Conservation (phyloP, 2,888 invertebrate genomes). For the Leucophenga maculata region DNA sequence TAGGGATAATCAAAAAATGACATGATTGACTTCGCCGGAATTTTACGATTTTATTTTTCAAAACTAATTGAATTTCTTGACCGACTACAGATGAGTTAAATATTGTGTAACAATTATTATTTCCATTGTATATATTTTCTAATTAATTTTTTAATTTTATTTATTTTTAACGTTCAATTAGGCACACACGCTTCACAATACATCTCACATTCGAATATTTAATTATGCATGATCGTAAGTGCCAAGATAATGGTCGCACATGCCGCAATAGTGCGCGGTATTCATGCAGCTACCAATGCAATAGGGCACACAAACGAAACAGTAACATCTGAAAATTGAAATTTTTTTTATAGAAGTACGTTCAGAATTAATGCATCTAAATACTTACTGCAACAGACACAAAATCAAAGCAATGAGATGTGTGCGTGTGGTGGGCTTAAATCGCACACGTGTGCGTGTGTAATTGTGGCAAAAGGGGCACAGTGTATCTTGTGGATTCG, state of each 20-base stretch:
- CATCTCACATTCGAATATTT: too few relatives aligned
- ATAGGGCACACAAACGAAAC: slow-evolving; percentile 65
- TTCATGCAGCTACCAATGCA: slow-evolving; percentile 66
- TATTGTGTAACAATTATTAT: too few relatives aligned
- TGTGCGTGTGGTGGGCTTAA: slow-evolving; percentile 73
- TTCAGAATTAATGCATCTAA: background rate
- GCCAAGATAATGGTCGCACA: slow-evolving; percentile 66
- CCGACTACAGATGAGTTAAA: too few relatives aligned
- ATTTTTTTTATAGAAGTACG: background rate
- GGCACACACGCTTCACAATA: too few relatives aligned
- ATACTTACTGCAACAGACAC: slow-evolving; percentile 70
- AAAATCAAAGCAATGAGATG: slow-evolving; percentile 75
- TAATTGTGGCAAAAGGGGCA: slow-evolving; percentile 74
- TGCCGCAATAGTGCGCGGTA: slow-evolving; percentile 64
- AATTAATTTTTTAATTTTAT: too few relatives aligned
- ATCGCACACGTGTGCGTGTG: slow-evolving; percentile 71
- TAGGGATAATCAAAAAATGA: too few relatives aligned
- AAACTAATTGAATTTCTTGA: too few relatives aligned
- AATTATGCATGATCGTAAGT: slow-evolving; percentile 49
- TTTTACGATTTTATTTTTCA: too few relatives aligned
- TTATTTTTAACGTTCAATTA: too few relatives aligned
- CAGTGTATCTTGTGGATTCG: slow-evolving; percentile 69
- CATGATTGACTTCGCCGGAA: too few relatives aligned
- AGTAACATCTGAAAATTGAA: slow-evolving; percentile 55
- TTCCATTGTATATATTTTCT: too few relatives aligned